phyloP scores from a whole-genome alignment of 2,888 invertebrate species.

The Monopis laevigella region DNA sequence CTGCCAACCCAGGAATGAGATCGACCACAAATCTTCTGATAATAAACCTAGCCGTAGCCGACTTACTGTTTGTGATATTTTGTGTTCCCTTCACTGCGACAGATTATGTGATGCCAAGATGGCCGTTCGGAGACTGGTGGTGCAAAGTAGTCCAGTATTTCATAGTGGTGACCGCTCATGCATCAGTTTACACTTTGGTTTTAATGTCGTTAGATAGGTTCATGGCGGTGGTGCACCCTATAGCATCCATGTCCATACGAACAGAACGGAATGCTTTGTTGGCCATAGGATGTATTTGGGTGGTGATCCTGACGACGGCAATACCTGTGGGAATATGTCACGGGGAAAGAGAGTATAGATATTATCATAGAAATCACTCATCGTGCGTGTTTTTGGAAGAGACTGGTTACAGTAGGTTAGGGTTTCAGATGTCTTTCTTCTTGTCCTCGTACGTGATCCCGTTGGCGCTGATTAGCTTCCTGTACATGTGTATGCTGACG shows the following conservation, averaged over 20 bases:
- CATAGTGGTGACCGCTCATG: slow-evolving; percentile 91
- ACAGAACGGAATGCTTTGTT: slow-evolving; percentile 83
- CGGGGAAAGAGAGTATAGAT: slow-evolving; percentile 75
- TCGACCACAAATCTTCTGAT: slow-evolving; percentile 93
- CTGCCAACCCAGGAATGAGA: slow-evolving; percentile 90
- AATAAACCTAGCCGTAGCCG: slow-evolving; percentile 89
- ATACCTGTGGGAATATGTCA: slow-evolving; percentile 82
- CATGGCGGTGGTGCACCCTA: slow-evolving; percentile 93
- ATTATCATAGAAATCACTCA: slow-evolving; percentile 70
- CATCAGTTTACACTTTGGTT: slow-evolving; percentile 92
- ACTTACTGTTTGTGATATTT: slow-evolving; percentile 90
- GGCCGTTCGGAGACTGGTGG: slow-evolving; percentile 92
- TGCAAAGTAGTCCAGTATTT: slow-evolving; percentile 92
- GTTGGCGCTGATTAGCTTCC: slow-evolving; percentile 82
- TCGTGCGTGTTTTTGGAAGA: slow-evolving; percentile 75
- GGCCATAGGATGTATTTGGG: slow-evolving; percentile 84
- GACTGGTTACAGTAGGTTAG: slow-evolving; percentile 68
- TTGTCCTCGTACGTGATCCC: slow-evolving; percentile 90
- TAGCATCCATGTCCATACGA: slow-evolving; percentile 85
- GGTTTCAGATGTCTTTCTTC: slow-evolving; percentile 84
- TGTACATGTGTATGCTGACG: slow-evolving; percentile 90
- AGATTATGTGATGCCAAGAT: slow-evolving; percentile 85
- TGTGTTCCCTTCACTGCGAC: slow-evolving; percentile 95
- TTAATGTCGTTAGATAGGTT: slow-evolving; percentile 93
- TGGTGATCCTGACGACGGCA: slow-evolving; percentile 80